Evolutionary conservation across 2,797 vertebrate species (phyloP).

Genomic region (Petrocephalus schoutedeni): DNA sequence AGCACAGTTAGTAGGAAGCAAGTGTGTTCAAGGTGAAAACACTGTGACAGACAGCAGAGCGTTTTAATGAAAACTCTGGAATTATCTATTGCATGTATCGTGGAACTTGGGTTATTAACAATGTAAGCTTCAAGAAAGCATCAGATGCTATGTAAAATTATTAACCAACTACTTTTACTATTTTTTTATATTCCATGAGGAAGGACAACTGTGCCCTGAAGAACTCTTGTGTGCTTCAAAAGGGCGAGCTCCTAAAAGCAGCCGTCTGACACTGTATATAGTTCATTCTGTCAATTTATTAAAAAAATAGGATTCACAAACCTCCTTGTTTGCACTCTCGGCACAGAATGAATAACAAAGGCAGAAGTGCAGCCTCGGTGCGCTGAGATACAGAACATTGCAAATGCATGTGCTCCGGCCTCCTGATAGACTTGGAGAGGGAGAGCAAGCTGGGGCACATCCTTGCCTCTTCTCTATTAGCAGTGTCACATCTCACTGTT

Average conservation of each 20-base stretch:
- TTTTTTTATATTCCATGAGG: not conserved
- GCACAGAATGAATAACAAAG: slow-evolving; percentile 25
- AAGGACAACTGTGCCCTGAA: not conserved
- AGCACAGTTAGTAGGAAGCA: not conserved
- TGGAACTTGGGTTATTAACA: not conserved
- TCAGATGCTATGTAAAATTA: not conserved
- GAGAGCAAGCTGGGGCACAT: slow-evolving; percentile 51
- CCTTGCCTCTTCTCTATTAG: slow-evolving; percentile 54
- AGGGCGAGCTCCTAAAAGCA: not conserved
- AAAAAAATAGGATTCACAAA: not conserved
- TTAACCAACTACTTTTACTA: not conserved
- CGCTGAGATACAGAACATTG: slow-evolving; percentile 42
- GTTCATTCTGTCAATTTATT: slow-evolving; percentile 6
- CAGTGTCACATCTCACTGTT: slow-evolving; percentile 50
- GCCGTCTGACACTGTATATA: not conserved
- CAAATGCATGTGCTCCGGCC: slow-evolving; percentile 38
- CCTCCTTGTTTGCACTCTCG: not conserved
- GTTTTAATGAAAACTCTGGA: not conserved
- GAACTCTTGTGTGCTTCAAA: not conserved
- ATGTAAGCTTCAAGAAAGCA: not conserved
- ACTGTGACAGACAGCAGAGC: not conserved
- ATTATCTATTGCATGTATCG: not conserved
- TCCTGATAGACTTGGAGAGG: slow-evolving; percentile 48
- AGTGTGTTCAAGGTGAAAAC: not conserved
- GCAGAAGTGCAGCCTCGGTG: slow-evolving; percentile 17